These are phyloP conservation scores for Pongo abelii DNA, from an alignment of 2,113 vertebrate species.

Conservation along the genomic window DNA sequence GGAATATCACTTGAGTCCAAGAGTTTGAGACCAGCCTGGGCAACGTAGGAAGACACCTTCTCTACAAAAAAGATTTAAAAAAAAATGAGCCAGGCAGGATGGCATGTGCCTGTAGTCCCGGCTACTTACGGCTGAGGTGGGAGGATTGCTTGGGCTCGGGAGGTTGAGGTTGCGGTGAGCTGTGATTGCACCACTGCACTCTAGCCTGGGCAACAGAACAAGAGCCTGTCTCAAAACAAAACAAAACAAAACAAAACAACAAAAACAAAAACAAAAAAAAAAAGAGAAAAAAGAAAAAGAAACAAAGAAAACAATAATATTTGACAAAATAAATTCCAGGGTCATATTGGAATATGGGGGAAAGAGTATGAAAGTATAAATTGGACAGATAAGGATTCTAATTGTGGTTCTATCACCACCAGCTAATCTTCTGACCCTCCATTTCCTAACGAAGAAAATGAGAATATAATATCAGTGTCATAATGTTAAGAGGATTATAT, in stretches of 20 bases:
- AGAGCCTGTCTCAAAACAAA: too few relatives aligned
- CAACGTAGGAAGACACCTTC: background rate
- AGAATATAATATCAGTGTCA: background rate
- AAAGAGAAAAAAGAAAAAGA: too few relatives aligned
- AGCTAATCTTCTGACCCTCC: background rate
- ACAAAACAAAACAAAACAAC: too few relatives aligned
- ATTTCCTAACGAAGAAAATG: background rate
- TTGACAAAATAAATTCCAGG: background rate
- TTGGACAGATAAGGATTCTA: background rate
- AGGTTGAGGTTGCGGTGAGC: too few relatives aligned
- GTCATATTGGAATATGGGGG: background rate
- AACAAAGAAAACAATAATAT: background rate
- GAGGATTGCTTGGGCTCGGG: too few relatives aligned
- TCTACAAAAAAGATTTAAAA: background rate
- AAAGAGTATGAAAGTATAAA: background rate
- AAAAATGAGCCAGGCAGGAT: background rate
- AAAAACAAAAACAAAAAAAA: too few relatives aligned
- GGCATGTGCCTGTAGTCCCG: too few relatives aligned
- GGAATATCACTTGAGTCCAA: too few relatives aligned
- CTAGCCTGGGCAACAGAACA: too few relatives aligned
- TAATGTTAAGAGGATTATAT: background rate
- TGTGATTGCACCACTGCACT: too few relatives aligned
- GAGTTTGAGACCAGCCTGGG: background rate
- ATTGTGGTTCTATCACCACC: background rate
- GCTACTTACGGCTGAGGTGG: too few relatives aligned